A percentile compares a stretch with the other conserved stretches of the same genome.
Evolutionary conservation across 1,140 invertebrate species (phyloP).

Genomic region (Lasioglossum albipes): DNA sequence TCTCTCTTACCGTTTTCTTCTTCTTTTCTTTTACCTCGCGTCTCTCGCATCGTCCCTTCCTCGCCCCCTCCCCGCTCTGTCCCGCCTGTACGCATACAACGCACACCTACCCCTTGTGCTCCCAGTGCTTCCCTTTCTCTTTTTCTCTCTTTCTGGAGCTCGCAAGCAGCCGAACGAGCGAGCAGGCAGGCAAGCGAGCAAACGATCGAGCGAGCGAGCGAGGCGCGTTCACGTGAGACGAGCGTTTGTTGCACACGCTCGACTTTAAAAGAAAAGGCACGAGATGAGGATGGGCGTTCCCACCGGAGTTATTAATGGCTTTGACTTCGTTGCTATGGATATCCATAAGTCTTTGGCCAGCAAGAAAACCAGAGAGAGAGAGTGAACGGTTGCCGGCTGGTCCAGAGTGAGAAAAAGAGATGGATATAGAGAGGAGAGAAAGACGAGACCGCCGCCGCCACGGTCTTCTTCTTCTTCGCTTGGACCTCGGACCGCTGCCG

Average conservation of each 20-base stretch:
- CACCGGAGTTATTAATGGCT: constrained; percentile 80
- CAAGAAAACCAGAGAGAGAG: constrained; percentile 51
- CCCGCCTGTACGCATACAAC: constrained; percentile 18
- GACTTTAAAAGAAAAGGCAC: constrained; percentile 80
- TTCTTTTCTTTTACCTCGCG: constrained; percentile 7
- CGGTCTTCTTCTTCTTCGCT: constrained; percentile 42
- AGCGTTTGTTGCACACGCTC: constrained; percentile 72
- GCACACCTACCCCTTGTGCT: constrained; percentile 22
- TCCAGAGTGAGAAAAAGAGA: constrained; percentile 21
- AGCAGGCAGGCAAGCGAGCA: background rate
- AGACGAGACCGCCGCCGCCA: constrained; percentile 45
- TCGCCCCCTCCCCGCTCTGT: constrained; percentile 35
- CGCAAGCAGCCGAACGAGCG: background rate
- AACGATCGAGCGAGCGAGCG: constrained; percentile 10
- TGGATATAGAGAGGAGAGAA: constrained; percentile 34
- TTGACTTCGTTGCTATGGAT: constrained; percentile 81
- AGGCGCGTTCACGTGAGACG: constrained; percentile 62
- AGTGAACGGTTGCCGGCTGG: background rate
- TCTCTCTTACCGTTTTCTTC: constrained; percentile 23
- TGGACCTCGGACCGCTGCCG: constrained; percentile 58
- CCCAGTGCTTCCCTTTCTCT: constrained; percentile 12
- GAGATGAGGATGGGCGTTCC: constrained; percentile 79
- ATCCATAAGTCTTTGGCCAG: constrained; percentile 80
- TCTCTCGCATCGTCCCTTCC: constrained; percentile 23
- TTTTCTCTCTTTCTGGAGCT: constrained; percentile 16